A percentile compares a stretch with the other conserved stretches of the same genome.
phyloP scores from a whole-genome alignment of 2,888 invertebrate species.

The Bruchidius siliquastri region DNA sequence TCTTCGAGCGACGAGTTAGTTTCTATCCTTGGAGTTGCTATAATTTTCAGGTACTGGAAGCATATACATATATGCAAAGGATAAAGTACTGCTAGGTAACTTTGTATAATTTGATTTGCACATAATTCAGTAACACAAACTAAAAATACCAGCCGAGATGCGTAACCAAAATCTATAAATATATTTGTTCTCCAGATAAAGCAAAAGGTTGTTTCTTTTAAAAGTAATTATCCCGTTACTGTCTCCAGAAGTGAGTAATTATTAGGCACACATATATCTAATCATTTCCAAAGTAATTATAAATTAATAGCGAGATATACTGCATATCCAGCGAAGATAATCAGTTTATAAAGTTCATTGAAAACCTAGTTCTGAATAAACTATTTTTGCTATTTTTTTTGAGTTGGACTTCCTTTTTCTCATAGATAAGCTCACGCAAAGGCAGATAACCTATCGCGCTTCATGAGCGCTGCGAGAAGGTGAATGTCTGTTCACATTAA shows the following conservation, averaged over 20 bases:
- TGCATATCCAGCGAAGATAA: no score
- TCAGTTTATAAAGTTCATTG: no score
- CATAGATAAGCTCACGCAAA: no score
- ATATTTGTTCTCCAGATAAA: neutral
- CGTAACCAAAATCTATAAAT: neutral
- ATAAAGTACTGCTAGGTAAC: neutral
- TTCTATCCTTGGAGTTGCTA: neutral
- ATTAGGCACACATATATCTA: no score
- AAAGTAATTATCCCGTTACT: neutral
- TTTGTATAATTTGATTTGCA: neutral
- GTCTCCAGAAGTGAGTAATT: neutral
- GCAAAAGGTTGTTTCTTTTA: neutral
- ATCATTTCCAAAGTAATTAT: no score
- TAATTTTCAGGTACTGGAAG: neutral
- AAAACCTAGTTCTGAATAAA: no score
- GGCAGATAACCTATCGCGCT: no score
- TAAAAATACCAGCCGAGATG: neutral
- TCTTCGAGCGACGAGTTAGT: neutral
- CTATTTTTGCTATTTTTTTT: no score
- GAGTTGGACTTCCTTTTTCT: no score
- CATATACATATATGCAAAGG: neutral
- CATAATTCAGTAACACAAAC: neutral
- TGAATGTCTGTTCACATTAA: no score
- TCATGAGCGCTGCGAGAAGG: no score
- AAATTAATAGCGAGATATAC: no score